Base-by-base conservation (phyloP, 1,140 invertebrate genomes). In the Hycleus cichorii region DNA sequence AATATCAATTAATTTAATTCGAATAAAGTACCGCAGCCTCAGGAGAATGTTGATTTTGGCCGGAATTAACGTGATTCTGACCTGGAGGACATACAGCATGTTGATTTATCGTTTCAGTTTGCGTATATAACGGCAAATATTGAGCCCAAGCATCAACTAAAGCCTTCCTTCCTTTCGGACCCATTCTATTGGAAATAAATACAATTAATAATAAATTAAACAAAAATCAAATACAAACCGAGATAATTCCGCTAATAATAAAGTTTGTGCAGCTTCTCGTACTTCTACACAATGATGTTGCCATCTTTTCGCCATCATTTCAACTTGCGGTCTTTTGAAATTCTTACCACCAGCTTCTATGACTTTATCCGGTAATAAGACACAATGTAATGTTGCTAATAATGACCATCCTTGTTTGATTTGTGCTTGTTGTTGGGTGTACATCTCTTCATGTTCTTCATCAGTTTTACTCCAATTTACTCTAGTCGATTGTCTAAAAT, bases 221-320 rank as follows among this genome's bases (percentile, higher is more conserved):
- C 27, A 58, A 40, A 58, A 9, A 25, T 12, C 44, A 46, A 39
- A n/a, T 27, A 38, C 2, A 42, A 32, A 48, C 18, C 18, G 18
- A 39, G 88, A 85, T 1, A 99, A 77, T 77, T 99, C 97, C 5
- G 95, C 93, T 4, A 99, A 77, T 0, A 99, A 74, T 1, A 99
- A 78, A 24, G 96, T 95, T 73, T 99, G 97, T 0, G 95, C 91
- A 0, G 97, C 96, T 76, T 98, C 94, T 7, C 97, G 77, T 46
- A 95, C 93, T 79, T 99, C 96, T 5, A 98, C 80, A 76, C 96
- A 98, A 60, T 96, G 89, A 78, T 99, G 96, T 74, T 99, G 97
- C 97, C 97, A 99, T 45, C 94, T 80, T 25, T 94, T 83, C 7
- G 95, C 96, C 79, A 99, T 83, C 85, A 97, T 94, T 75, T 99